Base-by-base conservation (phyloP, 2,888 invertebrate genomes). In the Megalurothrips usitatus region DNA sequence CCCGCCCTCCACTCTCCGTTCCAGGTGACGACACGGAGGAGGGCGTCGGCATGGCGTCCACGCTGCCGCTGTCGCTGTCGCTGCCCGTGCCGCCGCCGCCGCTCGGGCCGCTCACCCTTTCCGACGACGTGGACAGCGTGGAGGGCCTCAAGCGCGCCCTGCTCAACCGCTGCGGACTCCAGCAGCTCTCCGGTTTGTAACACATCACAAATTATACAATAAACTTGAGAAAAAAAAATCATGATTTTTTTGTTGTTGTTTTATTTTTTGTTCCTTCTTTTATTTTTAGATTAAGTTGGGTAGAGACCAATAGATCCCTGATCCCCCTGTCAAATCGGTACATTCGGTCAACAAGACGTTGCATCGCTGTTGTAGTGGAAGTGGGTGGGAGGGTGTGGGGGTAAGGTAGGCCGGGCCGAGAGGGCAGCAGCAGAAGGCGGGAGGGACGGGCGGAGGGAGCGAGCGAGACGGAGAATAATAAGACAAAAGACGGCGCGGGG, bases 71-170 rank as follows among this genome's bases (percentile, higher is more conserved):
- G 68, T 26, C 68, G 23, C 23, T 26, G 26, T 4, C 23, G 23
- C 68, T 75, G 68, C 23, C 68, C 23, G 23, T 75, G 68, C 68
- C 68, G 68, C 68, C 68, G 68, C 68, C 26, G 26, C 68, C 68
- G 26, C 68, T 75, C 26, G 68, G 68, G 8, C 68, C 68, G 68
- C 68, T 75, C 68, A 75, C 68, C 26, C 23, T 75, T 11, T 75
- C 68, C 1, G 68, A 75, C 10, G 68, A 75, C 68, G 68, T 75
- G 26, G 68, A 75, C 68, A 75, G 68, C 68, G 68, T 75, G 23
- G 68, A 75, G 68, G 68, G 68, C 23, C 68, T 75, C 23, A 75
- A 75, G 68, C 68, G 68, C 3, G 68, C 68, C 23, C 68, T 75
- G 26, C 68, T 75, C 23, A 26, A 75, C 68, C 68, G 68, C 68